phyloP scores from a whole-genome alignment of 2,888 invertebrate species.

The Lasius fuliginosus region DNA sequence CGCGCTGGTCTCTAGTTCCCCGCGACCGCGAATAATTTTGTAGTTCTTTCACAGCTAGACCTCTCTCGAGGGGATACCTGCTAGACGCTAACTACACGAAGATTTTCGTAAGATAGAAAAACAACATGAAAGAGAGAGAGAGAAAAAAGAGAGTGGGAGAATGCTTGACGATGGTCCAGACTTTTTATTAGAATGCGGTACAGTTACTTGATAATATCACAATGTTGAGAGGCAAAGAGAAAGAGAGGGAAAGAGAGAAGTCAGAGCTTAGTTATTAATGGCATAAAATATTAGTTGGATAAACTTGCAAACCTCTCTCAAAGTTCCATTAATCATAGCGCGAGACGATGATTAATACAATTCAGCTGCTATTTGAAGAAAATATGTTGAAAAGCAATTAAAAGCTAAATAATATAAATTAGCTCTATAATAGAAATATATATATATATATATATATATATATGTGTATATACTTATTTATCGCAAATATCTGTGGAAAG shows the following conservation, averaged over 20 bases:
- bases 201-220: slow-evolving; percentile 24
- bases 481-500: slow-evolving; percentile 15
- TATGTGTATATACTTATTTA: slow-evolving; percentile 1
- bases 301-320: slow-evolving; percentile 19
- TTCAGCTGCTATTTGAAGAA: slow-evolving; percentile 8
- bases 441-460: background rate
- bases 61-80: slow-evolving; percentile 2
- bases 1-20: slow-evolving; percentile 16
- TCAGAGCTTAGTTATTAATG: slow-evolving; percentile 38
- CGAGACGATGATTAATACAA: slow-evolving; percentile 37
- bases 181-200: background rate
- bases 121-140: background rate
- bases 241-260: background rate
- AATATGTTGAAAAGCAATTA: background rate
- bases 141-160: background rate
- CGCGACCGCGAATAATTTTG: slow-evolving; percentile 20
- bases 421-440: background rate
- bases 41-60: background rate
- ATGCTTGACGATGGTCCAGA: background rate
- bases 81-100: background rate
- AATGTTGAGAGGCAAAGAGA: background rate
- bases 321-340: slow-evolving; percentile 34
- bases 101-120: background rate
- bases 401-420: slow-evolving; percentile 2
- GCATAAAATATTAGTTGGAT: slow-evolving; percentile 38